Conservation (phyloP, 2,797 vertebrate species). For the Gymnothorax reevesii region DNA sequence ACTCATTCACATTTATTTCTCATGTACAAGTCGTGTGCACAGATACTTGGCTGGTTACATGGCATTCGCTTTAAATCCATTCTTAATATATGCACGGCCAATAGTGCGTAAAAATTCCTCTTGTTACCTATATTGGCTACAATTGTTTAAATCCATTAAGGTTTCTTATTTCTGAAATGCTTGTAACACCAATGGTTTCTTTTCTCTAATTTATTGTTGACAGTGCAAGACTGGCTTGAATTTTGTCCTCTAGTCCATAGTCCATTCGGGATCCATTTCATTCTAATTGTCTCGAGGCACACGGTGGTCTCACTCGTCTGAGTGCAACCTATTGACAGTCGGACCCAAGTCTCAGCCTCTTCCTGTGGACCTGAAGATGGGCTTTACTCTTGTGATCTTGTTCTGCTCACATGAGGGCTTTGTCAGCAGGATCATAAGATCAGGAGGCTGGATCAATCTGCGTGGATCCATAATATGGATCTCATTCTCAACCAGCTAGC, state of each 20-base stretch:
- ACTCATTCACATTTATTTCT: background rate
- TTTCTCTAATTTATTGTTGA: background rate
- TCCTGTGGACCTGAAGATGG: background rate
- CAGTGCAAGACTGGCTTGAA: background rate
- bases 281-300: background rate
- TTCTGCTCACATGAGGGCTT: background rate
- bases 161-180: background rate
- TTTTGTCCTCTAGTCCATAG: background rate
- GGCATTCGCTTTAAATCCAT: background rate
- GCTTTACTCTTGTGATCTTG: background rate
- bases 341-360: background rate
- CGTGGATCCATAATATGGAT: background rate
- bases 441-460: background rate
- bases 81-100: background rate
- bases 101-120: background rate
- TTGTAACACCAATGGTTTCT: background rate
- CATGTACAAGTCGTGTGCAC: background rate
- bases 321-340: background rate
- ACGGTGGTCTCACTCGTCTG: background rate
- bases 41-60: background rate
- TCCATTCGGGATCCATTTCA: background rate
- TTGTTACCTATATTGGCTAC: background rate
- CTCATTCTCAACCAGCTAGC: background rate
- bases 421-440: background rate
- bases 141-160: background rate